These are phyloP conservation scores for Rhea pennata DNA, from an alignment of 2,113 vertebrate species.

Conservation along the genomic window DNA sequence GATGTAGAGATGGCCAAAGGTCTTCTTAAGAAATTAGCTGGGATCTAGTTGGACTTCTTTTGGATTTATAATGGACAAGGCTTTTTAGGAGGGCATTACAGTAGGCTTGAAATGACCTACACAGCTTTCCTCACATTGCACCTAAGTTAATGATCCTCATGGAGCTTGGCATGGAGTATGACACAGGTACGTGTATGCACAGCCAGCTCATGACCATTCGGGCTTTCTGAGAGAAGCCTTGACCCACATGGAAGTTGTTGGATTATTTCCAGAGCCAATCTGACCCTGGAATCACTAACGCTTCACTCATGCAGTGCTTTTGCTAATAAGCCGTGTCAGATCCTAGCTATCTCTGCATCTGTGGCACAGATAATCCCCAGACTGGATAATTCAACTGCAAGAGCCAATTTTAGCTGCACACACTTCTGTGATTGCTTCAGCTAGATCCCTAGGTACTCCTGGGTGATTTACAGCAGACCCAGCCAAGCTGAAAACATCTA, in stretches of 20 bases:
- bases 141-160: neutral
- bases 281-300: neutral
- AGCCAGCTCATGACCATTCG: neutral
- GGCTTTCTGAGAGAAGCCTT: neutral
- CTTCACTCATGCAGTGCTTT: neutral
- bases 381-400: neutral
- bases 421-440: neutral
- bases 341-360: neutral
- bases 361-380: constrained; percentile 16
- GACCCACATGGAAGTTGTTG: neutral
- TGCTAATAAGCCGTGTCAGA: neutral
- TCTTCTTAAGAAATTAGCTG: neutral
- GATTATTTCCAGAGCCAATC: neutral
- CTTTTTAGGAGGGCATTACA: neutral
- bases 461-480: neutral
- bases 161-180: neutral
- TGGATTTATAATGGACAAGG: neutral
- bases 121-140: neutral
- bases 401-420: neutral
- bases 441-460: neutral
- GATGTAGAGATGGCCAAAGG: neutral
- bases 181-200: neutral
- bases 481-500: constrained; percentile 1
- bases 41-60: neutral
- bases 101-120: neutral